Base-by-base conservation (phyloP, 2,888 invertebrate species). In the Drosophila niveifrons region DNA sequence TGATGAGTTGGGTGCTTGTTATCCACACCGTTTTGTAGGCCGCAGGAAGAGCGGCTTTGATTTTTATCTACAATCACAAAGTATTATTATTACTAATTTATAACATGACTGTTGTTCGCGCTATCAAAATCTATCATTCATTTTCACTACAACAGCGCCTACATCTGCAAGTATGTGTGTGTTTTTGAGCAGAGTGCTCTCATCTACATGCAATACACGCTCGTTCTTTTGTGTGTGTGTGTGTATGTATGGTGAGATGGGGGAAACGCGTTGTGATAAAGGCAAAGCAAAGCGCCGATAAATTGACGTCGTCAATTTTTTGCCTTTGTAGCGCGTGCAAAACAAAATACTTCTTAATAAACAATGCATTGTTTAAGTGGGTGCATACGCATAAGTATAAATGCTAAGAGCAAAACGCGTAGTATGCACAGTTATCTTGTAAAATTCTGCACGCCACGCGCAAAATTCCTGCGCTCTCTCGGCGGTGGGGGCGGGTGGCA, bases 241-340 rank as follows among this genome's bases (percentile, higher is more conserved):
- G 28, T 58, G 17, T 39, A 13, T 9, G 9, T 31, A 31, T 48
- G 48, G 39, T 10, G 51, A 52, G 39, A 17, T 41, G 46, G 31
- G 10, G 46, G 18, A 52, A 23, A 23, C 23, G 31, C 36, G 43
- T 55, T 77, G 36, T 67, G 76, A 77, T 77, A 77, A 77, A 77
- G 65, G 58, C 28, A 51, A 51, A 43, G 50, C 55, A 71, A 50
- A 36, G 51, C 50, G 65, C 31, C 29, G 71, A 73, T 68, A 75
- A 66, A 57, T 71, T 64, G 61, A 64, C 61, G 66, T 57, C 57
- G 66, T 61, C 63, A 53, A 71, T 59, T 57, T 39, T 55, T 65
- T 47, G 46, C 53, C 13, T 66, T 70, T 73, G 77, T 77, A 76
- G 76, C 66, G 76, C 69, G 77, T 76, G 76, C 76, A 76, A 76